Evolutionary conservation across 1,140 invertebrate species (phyloP).

Genomic region (Leptoteleia sp.): DNA sequence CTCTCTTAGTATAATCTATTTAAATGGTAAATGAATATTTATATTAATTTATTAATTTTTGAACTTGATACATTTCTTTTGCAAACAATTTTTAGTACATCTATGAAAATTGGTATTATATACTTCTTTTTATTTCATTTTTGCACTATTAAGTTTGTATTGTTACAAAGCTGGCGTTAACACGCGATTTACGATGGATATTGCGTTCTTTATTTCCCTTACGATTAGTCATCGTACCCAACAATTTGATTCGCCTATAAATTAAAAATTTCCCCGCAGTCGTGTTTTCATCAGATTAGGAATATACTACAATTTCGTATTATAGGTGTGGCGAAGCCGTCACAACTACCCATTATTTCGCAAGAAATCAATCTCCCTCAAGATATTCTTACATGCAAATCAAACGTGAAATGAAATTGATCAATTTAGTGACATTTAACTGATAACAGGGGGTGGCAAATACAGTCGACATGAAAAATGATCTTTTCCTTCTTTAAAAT

Average conservation of each 20-base stretch:
- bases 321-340: constrained; percentile 37
- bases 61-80: too few relatives aligned
- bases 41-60: too few relatives aligned
- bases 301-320: constrained; percentile 28
- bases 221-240: constrained; percentile 22
- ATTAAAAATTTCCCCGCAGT: constrained; percentile 24
- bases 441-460: not conserved
- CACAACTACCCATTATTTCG: constrained; percentile 31
- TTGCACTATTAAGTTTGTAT: too few relatives aligned
- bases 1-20: too few relatives aligned
- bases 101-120: too few relatives aligned
- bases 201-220: too few relatives aligned
- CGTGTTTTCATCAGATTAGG: constrained; percentile 37
- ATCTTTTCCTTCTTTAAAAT: too few relatives aligned
- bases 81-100: too few relatives aligned
- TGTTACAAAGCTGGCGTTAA: too few relatives aligned
- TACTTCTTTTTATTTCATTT: too few relatives aligned
- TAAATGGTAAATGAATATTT: too few relatives aligned
- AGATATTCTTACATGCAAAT: constrained; percentile 22
- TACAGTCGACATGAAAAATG: not conserved
- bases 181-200: too few relatives aligned
- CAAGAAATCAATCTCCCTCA: constrained; percentile 33
- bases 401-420: constrained; percentile 4
- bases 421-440: constrained; percentile 2
- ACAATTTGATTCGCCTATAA: not conserved